Percentiles rank a stretch among this genome's conserved stretches.
phyloP scores from a whole-genome alignment of 2,888 invertebrate species.

The Meiosimyza platycephala region DNA sequence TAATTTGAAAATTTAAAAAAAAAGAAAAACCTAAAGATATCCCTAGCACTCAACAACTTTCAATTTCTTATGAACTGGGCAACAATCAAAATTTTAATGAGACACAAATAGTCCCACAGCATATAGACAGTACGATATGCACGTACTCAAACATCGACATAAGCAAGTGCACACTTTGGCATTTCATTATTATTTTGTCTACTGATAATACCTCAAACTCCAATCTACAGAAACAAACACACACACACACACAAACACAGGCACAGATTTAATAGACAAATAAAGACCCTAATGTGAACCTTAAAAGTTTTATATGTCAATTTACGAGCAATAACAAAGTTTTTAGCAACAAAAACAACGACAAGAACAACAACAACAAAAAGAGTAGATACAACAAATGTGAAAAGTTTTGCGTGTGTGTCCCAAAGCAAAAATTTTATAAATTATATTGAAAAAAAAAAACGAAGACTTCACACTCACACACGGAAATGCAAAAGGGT shows the following conservation, averaged over 20 bases:
- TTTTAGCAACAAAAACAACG: conserved; percentile 3
- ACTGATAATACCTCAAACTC: too few relatives aligned
- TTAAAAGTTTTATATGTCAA: conserved; percentile 42
- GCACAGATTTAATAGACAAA: conserved; percentile 39
- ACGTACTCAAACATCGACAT: too few relatives aligned
- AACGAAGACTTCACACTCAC: neutral
- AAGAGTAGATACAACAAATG: conserved; percentile 1
- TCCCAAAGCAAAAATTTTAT: conserved; percentile 6
- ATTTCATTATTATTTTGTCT: too few relatives aligned
- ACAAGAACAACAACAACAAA: conserved; percentile 6
- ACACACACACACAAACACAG: neutral
- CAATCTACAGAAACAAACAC: neutral
- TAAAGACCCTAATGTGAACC: conserved; percentile 40
- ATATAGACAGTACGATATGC: too few relatives aligned
- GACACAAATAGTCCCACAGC: too few relatives aligned
- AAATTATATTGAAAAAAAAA: neutral
- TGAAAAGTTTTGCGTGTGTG: neutral
- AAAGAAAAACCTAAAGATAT: neutral
- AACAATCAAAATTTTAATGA: too few relatives aligned
- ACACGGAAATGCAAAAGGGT: conserved; percentile 11
- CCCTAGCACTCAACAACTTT: neutral
- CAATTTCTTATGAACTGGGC: neutral
- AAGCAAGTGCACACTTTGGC: too few relatives aligned
- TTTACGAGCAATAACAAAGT: conserved; percentile 41
- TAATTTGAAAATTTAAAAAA: too few relatives aligned